phyloP scores from a whole-genome alignment of 2,113 vertebrate genomes.

The Excalfactoria chinensis region DNA sequence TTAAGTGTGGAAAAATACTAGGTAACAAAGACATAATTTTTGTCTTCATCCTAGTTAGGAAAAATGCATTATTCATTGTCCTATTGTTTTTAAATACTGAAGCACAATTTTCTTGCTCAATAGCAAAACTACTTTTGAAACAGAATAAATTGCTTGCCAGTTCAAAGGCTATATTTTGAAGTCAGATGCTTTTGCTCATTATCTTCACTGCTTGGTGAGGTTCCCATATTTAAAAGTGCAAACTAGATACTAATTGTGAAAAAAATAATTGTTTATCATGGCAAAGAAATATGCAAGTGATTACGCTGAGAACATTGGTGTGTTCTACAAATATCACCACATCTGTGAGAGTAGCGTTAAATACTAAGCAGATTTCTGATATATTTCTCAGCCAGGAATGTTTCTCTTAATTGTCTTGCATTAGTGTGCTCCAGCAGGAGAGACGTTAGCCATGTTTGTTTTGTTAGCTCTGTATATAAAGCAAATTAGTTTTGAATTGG shows the following conservation, averaged over 20 bases:
- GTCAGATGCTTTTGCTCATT: constrained; percentile 53
- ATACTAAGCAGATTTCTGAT: not conserved
- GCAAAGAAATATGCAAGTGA: not conserved
- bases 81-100: constrained; percentile 84
- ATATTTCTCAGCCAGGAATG: not conserved
- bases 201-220: constrained; percentile 29
- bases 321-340: not conserved
- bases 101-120: constrained; percentile 78
- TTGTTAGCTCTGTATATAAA: not conserved
- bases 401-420: not conserved
- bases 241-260: not conserved
- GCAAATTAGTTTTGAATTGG: not conserved
- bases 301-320: not conserved
- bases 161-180: constrained; percentile 76
- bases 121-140: constrained; percentile 83
- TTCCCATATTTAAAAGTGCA: constrained; percentile 5
- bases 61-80: constrained; percentile 86
- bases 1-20: constrained; percentile 78
- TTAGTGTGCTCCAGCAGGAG: not conserved
- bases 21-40: constrained; percentile 79
- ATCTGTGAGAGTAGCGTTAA: not conserved
- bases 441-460: not conserved
- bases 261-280: not conserved
- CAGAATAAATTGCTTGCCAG: constrained; percentile 77
- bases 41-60: constrained; percentile 75